Conservation (phyloP, 2,888 invertebrate genomes). For the Drosophila trichaetosa region DNA sequence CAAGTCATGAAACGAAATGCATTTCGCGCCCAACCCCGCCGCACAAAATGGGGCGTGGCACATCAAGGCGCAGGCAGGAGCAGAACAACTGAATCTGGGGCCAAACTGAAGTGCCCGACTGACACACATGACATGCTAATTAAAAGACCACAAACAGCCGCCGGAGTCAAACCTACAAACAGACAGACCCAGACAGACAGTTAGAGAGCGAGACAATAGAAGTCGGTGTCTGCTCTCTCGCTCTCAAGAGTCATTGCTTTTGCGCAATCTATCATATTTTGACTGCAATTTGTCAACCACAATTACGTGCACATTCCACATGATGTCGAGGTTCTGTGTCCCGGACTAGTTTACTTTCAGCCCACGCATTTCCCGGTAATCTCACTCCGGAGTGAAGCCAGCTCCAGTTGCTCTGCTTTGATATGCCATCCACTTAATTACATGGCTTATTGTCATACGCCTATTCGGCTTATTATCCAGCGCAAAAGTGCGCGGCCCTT, state of each 20-base stretch:
- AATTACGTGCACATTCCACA: slow-evolving; percentile 69
- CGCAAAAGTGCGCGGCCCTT: slow-evolving; percentile 70
- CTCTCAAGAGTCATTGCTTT: slow-evolving; percentile 29
- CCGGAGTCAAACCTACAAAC: slow-evolving; percentile 34
- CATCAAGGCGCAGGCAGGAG: slow-evolving; percentile 42
- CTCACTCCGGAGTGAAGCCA: slow-evolving; percentile 35
- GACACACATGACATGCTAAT: slow-evolving; percentile 83
- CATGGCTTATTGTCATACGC: slow-evolving; percentile 79
- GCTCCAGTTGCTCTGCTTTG: slow-evolving; percentile 57
- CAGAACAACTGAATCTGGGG: slow-evolving; percentile 36
- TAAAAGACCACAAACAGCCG: slow-evolving; percentile 82
- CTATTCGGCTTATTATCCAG: slow-evolving; percentile 79
- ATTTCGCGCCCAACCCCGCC: slow-evolving; percentile 55
- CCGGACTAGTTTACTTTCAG: slow-evolving; percentile 15
- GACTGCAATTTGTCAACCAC: slow-evolving; percentile 79
- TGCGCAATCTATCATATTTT: slow-evolving; percentile 72
- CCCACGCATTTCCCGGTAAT: slow-evolving; percentile 75
- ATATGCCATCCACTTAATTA: slow-evolving; percentile 76
- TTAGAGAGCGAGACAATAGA: slow-evolving; percentile 26
- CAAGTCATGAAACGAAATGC: slow-evolving; percentile 79
- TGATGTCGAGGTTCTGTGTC: slow-evolving; percentile 18
- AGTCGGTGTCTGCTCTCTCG: slow-evolving; percentile 13
- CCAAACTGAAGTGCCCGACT: slow-evolving; percentile 67
- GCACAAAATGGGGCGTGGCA: slow-evolving; percentile 51
- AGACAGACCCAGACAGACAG: slow-evolving; percentile 8